Evolutionary conservation across 1,140 invertebrate species (phyloP), one percentile per base, ranked within the genome.

Genomic region (Planococcus citri): DNA sequence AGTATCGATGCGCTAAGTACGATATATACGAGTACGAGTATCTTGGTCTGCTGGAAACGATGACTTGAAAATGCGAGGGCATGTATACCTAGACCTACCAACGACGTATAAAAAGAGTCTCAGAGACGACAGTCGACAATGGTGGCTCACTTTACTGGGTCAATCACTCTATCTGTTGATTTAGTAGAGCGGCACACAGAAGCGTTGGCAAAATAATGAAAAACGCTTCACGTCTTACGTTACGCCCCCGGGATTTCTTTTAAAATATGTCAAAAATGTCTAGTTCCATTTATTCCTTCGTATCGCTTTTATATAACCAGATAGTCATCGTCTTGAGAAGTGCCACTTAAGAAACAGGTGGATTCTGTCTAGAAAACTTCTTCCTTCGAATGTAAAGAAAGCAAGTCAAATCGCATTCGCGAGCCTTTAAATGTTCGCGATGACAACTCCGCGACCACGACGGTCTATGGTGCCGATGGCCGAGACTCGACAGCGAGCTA

Each of bases 91-190:
- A 33, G 29, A 12, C n/a, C n/a, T n/a, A n/a, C n/a, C 29, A 33
- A 33, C 6, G 41, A 3, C 17, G 3, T 51, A 51, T 51, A 51
- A 6, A 20, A n/a, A n/a, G n/a, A 51, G 10, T 51, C n/a, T 2
- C 6, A 51, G 41, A 51, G 41, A 51, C 17, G 41, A 51, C 41
- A 51, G 17, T 51, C 17, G 41, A 51, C 41, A 51, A 51, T 51
- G 41, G n/a, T 51, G 41, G 41, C 41, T 51, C 41, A 51, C 17
- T 51, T 51, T 51, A 51, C 41, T 51, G 41, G 41, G 41, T 51
- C 41, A 51, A 51, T 51, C 41, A 51, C 41, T 51, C 41, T 51
- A 51, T 51, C 41, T 51, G 41, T 51, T 51, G 41, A 51, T 51
- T 51, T 51, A 51, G 41, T 51, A 51, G 41, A 51, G 41, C 41